A percentile compares a stretch with the other conserved stretches of the same genome.
Conservation (phyloP, 2,888 invertebrate genomes). For the Tuta absoluta region DNA sequence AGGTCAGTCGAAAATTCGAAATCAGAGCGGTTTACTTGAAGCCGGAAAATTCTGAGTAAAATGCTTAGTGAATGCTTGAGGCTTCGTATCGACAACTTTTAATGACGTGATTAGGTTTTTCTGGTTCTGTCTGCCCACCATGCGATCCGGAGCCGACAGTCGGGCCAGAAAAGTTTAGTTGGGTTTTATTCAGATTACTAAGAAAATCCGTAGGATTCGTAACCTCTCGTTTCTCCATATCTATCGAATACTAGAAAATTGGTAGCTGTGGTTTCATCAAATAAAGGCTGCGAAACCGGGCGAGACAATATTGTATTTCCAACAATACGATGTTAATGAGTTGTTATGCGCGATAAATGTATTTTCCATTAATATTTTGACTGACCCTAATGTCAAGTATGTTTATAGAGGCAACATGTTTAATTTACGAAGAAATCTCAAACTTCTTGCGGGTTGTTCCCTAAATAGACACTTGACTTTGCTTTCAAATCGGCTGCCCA, state of each 20-base stretch:
- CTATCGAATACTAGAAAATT: too few relatives aligned
- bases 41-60: conserved; percentile 8
- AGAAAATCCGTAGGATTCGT: too few relatives aligned
- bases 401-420: conserved; percentile 1
- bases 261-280: too few relatives aligned
- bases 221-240: too few relatives aligned
- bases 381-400: not conserved
- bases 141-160: not conserved
- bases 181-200: not conserved
- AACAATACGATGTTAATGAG: too few relatives aligned
- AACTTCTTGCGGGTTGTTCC: not conserved
- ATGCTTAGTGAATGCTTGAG: conserved; percentile 4
- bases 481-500: conserved; percentile 6
- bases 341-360: too few relatives aligned
- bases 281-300: too few relatives aligned
- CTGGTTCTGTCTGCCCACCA: not conserved
- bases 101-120: conserved; percentile 6
- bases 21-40: conserved; percentile 13
- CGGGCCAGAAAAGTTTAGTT: not conserved
- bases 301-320: too few relatives aligned
- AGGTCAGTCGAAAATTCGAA: conserved; percentile 3
- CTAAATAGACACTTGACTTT: conserved; percentile 15
- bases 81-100: conserved; percentile 12
- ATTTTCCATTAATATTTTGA: too few relatives aligned
- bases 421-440: not conserved